Evolutionary conservation across 2,888 invertebrate genomes (phyloP), one percentile per base, ranked within the genome.

Genomic region (Oeneis ivallda): DNA sequence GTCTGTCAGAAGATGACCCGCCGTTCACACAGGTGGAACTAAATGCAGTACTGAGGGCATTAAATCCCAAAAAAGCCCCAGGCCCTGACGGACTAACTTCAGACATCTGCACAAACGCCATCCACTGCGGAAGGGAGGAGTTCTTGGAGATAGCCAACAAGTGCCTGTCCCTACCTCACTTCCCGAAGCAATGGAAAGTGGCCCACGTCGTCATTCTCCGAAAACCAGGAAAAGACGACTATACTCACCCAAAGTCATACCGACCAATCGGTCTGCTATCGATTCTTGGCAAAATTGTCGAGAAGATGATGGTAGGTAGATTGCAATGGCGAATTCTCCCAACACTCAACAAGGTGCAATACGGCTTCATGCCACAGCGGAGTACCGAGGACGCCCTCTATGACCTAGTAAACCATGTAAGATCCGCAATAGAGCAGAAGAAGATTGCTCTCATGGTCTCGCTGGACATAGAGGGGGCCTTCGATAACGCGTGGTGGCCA

Each of bases 401-500:
- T 9, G 8, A 9, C 37, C 37, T 9, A 8, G 8, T 37, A 7
- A 3, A 47, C 7, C 26, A 60, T 9, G 34, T 71, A 0, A n/a
- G 39, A 13, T 8, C 9, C 0, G 59, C 66, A 13, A 1, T 71
- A 1, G 9, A 54, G 4, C 10, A 41, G 9, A 71, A 71, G 15
- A 32, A 67, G 32, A 45, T 72, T 0, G 64, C 68, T 0, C 49
- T 57, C 0, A 0, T 72, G 9, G 52, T 75, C 2, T 74, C 73
- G 2, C 50, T 75, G 47, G 73, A 74, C 50, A 74, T 75, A 69
- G 72, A 74, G 67, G 71, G 72, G 17, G 78, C 77, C 19, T 79
- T 79, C 49, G 77, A 79, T 53, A 72, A 67, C 57, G 76, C 77
- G 0, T 78, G 76, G 77, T 77, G 77, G 76, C 77, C 76, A 3